Evolutionary conservation across 2,888 invertebrate species (phyloP).

Genomic region (Eristalis arbustorum): DNA sequence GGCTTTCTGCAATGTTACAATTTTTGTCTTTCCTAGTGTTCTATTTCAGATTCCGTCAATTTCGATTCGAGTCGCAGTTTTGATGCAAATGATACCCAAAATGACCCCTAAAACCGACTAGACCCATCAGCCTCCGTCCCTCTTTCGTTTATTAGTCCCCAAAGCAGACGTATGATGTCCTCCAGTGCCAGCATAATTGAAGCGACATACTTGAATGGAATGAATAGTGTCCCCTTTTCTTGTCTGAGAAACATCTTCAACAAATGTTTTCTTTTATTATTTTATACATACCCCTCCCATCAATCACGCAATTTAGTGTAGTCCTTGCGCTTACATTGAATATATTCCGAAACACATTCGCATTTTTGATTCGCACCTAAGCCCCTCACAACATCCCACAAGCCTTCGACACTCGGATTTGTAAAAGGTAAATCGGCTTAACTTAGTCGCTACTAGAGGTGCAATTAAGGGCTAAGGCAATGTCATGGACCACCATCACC

Average conservation of each 20-base stretch:
- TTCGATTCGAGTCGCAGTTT: background rate
- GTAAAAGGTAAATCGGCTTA: slow-evolving; percentile 33
- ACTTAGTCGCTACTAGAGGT: slow-evolving; percentile 5
- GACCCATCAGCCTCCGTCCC: background rate
- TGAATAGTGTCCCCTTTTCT: background rate
- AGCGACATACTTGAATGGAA: background rate
- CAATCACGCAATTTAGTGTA: background rate
- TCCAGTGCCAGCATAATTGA: background rate
- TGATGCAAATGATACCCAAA: background rate
- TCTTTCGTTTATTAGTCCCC: background rate
- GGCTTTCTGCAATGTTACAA: no score
- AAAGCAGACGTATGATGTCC: background rate
- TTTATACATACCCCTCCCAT: background rate
- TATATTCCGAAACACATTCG: background rate
- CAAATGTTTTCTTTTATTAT: background rate
- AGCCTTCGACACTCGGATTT: slow-evolving; percentile 42
- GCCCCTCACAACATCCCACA: slow-evolving; percentile 12
- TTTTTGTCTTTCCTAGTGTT: no score
- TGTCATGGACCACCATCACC: slow-evolving; percentile 9
- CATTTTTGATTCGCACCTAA: slow-evolving; percentile 4
- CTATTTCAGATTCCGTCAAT: no score
- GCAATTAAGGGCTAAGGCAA: slow-evolving; percentile 8
- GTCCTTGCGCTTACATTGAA: background rate
- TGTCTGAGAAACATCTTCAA: background rate
- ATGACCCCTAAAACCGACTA: background rate